Conservation (phyloP, 2,888 invertebrate species). For the Tachina fera region DNA sequence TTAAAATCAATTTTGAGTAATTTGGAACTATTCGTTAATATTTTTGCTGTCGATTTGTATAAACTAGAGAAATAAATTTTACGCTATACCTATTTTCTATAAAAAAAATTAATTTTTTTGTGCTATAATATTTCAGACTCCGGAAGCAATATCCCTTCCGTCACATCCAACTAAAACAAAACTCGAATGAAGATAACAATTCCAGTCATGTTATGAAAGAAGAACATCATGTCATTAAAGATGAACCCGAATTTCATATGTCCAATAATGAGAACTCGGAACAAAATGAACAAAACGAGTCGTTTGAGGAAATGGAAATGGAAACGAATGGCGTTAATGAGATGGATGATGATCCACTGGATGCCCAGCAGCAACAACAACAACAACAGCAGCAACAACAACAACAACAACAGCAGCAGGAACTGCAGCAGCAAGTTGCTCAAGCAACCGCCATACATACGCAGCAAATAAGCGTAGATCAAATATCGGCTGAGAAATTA, state of each 20-base stretch:
- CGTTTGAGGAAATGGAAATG: constrained; percentile 80
- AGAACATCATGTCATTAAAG: constrained; percentile 76
- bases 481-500: constrained; percentile 81
- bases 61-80: too few relatives aligned
- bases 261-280: constrained; percentile 77
- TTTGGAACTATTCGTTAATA: too few relatives aligned
- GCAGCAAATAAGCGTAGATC: constrained; percentile 80
- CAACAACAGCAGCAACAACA: constrained; percentile 76
- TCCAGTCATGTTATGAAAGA: constrained; percentile 62
- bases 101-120: not conserved
- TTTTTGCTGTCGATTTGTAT: too few relatives aligned
- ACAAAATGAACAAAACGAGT: constrained; percentile 77
- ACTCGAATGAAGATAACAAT: constrained; percentile 56
- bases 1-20: too few relatives aligned
- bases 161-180: constrained; percentile 68
- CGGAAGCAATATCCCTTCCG: constrained; percentile 81
- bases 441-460: constrained; percentile 76
- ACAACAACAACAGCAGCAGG: constrained; percentile 75
- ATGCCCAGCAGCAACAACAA: constrained; percentile 73
- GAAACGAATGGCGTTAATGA: constrained; percentile 76
- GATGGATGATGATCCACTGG: constrained; percentile 70
- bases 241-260: constrained; percentile 79
- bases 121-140: constrained; percentile 74
- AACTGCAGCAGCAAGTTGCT: constrained; percentile 73
- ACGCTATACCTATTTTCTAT: not conserved